These are phyloP conservation scores for Phylloscopus whistleri DNA, from an alignment of 2,113 vertebrate species.

Conservation along the genomic window DNA sequence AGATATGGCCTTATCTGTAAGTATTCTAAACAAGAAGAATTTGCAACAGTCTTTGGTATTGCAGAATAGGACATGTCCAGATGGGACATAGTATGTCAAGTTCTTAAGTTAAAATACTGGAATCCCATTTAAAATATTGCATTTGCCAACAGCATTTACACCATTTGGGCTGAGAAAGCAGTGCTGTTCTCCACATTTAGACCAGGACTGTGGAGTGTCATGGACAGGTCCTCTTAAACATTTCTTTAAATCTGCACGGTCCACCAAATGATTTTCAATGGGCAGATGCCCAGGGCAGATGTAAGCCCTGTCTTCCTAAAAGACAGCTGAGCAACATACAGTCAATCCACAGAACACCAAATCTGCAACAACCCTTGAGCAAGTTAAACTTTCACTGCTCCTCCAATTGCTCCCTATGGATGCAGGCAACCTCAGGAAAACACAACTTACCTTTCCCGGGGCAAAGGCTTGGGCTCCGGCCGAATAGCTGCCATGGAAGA, in stretches of 20 bases:
- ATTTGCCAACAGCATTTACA: background rate
- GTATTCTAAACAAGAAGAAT: background rate
- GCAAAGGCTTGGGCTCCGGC: conserved; percentile 90
- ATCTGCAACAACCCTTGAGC: background rate
- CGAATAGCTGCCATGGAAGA: conserved; percentile 84
- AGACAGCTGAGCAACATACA: background rate
- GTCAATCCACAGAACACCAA: background rate
- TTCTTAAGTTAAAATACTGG: background rate
- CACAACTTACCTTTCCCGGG: conserved; percentile 86
- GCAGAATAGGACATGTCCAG: background rate
- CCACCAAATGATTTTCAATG: background rate
- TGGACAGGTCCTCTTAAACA: background rate
- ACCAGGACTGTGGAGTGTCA: background rate
- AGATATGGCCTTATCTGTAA: background rate
- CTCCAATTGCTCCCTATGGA: background rate
- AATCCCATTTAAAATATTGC: background rate
- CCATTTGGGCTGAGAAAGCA: background rate
- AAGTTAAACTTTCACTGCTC: background rate
- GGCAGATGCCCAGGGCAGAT: background rate
- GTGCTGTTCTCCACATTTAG: background rate
- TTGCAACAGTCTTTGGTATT: background rate
- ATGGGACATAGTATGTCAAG: background rate
- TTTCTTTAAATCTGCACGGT: background rate
- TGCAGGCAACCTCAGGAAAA: background rate
- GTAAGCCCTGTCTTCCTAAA: background rate